Percentiles rank a stretch among this genome's conserved stretches.
Conservation (phyloP, 2,888 invertebrate species). For the Troides aeacus region DNA sequence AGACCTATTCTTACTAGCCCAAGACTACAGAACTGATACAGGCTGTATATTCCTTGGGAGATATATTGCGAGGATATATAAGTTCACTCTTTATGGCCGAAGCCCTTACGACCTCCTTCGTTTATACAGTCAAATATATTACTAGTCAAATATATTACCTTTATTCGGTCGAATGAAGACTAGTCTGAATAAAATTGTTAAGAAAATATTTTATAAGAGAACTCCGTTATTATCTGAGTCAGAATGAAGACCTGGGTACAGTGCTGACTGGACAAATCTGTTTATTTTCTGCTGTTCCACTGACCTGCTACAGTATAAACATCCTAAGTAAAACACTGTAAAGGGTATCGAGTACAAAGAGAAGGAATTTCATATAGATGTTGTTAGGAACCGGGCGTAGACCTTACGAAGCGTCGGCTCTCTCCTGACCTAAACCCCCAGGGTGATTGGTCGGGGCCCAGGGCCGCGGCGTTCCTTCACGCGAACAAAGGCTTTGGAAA, state of each 20-base stretch:
- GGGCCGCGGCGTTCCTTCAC: slow-evolving; percentile 15
- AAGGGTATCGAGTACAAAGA: too few relatives aligned
- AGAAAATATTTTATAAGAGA: slow-evolving; percentile 34
- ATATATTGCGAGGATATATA: too few relatives aligned
- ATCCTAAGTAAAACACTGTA: too few relatives aligned
- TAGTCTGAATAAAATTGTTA: slow-evolving; percentile 51
- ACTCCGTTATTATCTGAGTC: slow-evolving; percentile 35
- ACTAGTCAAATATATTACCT: slow-evolving; percentile 42
- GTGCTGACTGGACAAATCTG: too few relatives aligned
- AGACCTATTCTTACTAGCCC: too few relatives aligned
- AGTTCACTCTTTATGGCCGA: neutral
- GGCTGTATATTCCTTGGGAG: too few relatives aligned
- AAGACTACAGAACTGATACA: too few relatives aligned
- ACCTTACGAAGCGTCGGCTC: slow-evolving; percentile 3
- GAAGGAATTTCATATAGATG: neutral
- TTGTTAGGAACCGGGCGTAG: neutral
- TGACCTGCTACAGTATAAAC: too few relatives aligned
- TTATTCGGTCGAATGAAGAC: slow-evolving; percentile 54
- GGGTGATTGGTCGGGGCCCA: slow-evolving; percentile 10
- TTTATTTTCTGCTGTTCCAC: too few relatives aligned
- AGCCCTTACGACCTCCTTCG: neutral
- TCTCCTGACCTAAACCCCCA: slow-evolving; percentile 10
- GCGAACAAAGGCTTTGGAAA: slow-evolving; percentile 17
- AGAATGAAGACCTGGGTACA: too few relatives aligned
- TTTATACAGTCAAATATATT: slow-evolving; percentile 13